These are phyloP conservation scores for Meriones unguiculatus DNA, from an alignment of 2,113 vertebrate species.

Conservation along the genomic window DNA sequence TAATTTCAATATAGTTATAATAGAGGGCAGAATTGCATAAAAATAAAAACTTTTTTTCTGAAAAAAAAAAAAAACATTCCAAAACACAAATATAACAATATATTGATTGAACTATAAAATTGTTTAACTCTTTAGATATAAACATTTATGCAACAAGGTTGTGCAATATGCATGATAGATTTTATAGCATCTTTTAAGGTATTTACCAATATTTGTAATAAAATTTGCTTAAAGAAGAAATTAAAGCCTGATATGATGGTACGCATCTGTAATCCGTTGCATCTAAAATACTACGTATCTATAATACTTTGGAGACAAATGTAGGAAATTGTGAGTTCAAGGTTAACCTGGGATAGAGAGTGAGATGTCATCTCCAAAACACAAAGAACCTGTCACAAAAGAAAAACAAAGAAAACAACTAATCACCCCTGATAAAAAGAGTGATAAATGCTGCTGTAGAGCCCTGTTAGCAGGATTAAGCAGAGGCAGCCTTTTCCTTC, in stretches of 20 bases:
- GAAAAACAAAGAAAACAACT: not conserved
- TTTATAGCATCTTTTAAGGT: constrained; percentile 25
- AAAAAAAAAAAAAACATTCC: constrained; percentile 53
- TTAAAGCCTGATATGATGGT: not conserved
- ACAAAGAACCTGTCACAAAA: not conserved
- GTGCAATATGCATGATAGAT: not conserved
- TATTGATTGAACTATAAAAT: not conserved
- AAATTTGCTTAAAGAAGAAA: not conserved
- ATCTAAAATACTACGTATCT: not conserved
- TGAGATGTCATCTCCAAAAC: too few species aligned
- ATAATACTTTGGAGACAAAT: not conserved
- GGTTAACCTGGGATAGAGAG: too few species aligned
- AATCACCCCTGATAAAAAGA: too few species aligned
- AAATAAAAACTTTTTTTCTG: not conserved
- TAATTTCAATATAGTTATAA: too few species aligned
- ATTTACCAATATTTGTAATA: not conserved
- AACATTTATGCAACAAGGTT: not conserved
- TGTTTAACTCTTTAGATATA: not conserved
- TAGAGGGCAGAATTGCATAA: too few species aligned
- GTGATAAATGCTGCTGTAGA: too few species aligned
- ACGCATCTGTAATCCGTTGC: not conserved
- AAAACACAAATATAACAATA: not conserved
- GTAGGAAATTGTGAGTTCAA: not conserved
- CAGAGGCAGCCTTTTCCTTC: not conserved
- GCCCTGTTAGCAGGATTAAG: too few species aligned